Percentiles rank a stretch among this genome's conserved stretches.
These are phyloP conservation scores for Lochmaea capreae DNA, from an alignment of 2,888 invertebrate genomes.

Conservation along the genomic window DNA sequence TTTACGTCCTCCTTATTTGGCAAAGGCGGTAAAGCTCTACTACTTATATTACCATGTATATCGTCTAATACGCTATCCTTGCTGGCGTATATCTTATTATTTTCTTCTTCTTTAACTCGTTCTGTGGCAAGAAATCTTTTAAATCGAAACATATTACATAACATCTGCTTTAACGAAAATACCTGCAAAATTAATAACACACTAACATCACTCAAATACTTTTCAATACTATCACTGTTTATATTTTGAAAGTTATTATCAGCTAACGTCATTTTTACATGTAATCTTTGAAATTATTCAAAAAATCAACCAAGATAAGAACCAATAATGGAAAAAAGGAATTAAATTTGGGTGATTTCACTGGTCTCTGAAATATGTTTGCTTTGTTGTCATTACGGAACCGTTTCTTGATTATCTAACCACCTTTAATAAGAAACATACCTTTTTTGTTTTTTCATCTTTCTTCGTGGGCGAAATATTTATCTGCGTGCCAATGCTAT, in stretches of 20 bases:
- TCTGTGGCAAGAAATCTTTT: slow-evolving; percentile 69
- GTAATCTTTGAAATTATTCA: too few relatives aligned
- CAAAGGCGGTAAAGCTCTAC: slow-evolving; percentile 76
- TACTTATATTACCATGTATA: slow-evolving; percentile 68
- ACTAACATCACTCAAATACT: not conserved
- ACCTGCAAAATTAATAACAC: slow-evolving; percentile 54
- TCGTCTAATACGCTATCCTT: slow-evolving; percentile 57
- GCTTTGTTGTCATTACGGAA: too few relatives aligned
- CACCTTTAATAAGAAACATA: not conserved
- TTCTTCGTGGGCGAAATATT: slow-evolving; percentile 56
- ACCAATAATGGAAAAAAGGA: too few relatives aligned
- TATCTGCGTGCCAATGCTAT: slow-evolving; percentile 66
- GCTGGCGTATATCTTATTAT: slow-evolving; percentile 42
- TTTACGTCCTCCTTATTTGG: slow-evolving; percentile 62
- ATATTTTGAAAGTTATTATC: too few relatives aligned
- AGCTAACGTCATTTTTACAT: too few relatives aligned
- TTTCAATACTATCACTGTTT: too few relatives aligned
- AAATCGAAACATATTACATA: slow-evolving; percentile 86
- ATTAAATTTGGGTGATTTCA: too few relatives aligned
- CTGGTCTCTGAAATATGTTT: too few relatives aligned
- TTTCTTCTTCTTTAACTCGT: slow-evolving; percentile 36
- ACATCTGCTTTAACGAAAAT: slow-evolving; percentile 84
- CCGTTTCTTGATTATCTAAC: not conserved
- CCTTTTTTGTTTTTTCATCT: slow-evolving; percentile 71
- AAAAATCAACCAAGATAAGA: too few relatives aligned